Evolutionary conservation across 2,888 invertebrate genomes (phyloP).

Genomic region (Bombyx huttoni): DNA sequence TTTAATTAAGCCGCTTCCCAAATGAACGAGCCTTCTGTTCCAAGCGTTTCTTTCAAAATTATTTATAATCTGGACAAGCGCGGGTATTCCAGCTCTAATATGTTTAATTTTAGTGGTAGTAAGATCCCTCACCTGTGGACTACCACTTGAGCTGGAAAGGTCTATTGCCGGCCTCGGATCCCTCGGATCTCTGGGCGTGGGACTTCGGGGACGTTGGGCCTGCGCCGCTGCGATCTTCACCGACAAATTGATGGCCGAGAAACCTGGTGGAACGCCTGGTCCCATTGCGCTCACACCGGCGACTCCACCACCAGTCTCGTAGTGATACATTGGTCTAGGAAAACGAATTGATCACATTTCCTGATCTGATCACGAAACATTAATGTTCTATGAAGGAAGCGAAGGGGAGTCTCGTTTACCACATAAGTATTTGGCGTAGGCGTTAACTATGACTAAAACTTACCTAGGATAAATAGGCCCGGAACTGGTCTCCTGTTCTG

Average conservation of each 20-base stretch:
- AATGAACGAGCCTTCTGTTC: too few species aligned
- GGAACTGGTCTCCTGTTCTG: conserved; percentile 76
- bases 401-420: conserved; percentile 53
- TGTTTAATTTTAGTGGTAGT: neutral
- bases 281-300: conserved; percentile 76
- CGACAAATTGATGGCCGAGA: conserved; percentile 86
- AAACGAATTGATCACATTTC: conserved; percentile 17
- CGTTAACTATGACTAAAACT: conserved; percentile 22
- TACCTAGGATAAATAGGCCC: conserved; percentile 84
- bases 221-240: conserved; percentile 87
- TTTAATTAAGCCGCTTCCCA: too few species aligned
- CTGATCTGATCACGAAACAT: conserved; percentile 68
- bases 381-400: conserved; percentile 7
- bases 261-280: conserved; percentile 80
- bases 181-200: conserved; percentile 82
- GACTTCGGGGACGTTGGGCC: conserved; percentile 79
- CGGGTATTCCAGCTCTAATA: too few species aligned
- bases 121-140: conserved; percentile 81
- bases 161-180: conserved; percentile 89
- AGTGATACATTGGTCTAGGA: conserved; percentile 85
- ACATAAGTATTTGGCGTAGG: conserved; percentile 33
- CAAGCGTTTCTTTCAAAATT: neutral
- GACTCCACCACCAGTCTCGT: conserved; percentile 76
- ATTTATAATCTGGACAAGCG: neutral
- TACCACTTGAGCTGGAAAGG: conserved; percentile 89